Evolutionary conservation across 2,888 invertebrate species (phyloP).

Genomic region (Chrysomela aeneicollis): DNA sequence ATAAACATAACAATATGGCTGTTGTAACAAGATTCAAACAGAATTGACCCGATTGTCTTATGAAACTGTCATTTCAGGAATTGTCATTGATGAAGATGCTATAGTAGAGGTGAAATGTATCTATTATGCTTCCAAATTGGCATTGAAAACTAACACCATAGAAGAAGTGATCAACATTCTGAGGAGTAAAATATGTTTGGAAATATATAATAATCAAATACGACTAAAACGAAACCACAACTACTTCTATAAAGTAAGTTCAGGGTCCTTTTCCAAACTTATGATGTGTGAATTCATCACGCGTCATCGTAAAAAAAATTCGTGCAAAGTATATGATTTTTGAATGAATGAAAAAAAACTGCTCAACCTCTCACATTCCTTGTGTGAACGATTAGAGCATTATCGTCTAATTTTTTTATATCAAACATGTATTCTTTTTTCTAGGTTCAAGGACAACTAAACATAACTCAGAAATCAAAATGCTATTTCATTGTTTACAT

Average conservation of each 20-base stretch:
- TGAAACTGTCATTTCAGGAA: too few relatives aligned
- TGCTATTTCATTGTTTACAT: not conserved
- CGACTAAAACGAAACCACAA: not conserved
- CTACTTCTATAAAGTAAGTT: not conserved
- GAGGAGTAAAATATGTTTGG: slow-evolving; percentile 3
- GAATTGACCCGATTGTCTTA: too few relatives aligned
- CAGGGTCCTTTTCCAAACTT: not conserved
- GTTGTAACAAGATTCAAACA: too few relatives aligned
- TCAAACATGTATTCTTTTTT: not conserved
- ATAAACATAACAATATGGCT: too few relatives aligned
- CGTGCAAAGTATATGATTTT: not conserved
- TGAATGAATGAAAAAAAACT: too few relatives aligned
- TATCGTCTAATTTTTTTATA: too few relatives aligned
- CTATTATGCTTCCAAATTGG: not conserved
- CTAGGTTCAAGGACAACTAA: not conserved
- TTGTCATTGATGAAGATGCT: not conserved
- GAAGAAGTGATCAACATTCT: not conserved
- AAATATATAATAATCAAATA: not conserved
- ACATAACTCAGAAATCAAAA: not conserved
- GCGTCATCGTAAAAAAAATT: too few relatives aligned
- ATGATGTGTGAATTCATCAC: not conserved
- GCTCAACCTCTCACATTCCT: too few relatives aligned
- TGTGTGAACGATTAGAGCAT: not conserved
- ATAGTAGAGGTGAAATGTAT: too few relatives aligned
- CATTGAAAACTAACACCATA: not conserved